Evolutionary conservation across 2,797 vertebrate genomes (phyloP).

Genomic region (Channallabes apus): DNA sequence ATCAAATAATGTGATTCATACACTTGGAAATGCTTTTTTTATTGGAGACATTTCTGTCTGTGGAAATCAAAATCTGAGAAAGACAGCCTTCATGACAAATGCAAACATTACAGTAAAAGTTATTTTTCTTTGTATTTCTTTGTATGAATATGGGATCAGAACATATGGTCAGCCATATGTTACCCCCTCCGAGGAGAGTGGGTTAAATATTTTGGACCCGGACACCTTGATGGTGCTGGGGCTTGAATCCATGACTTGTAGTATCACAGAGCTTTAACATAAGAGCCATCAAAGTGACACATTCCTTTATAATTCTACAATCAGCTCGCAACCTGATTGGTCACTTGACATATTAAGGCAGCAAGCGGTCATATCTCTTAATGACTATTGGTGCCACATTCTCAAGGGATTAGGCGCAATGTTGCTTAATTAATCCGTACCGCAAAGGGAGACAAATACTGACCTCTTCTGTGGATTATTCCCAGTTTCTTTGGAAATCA

Average conservation of each 20-base stretch:
- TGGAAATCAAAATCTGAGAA: background rate
- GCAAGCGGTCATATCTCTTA: conserved; percentile 40
- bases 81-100: background rate
- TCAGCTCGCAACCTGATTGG: background rate
- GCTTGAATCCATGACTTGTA: background rate
- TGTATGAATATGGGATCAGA: background rate
- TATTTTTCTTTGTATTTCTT: background rate
- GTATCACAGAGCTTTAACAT: background rate
- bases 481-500: conserved; percentile 60
- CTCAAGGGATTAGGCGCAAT: conserved; percentile 40
- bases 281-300: background rate
- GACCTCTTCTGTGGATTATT: conserved; percentile 35
- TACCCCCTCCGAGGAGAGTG: background rate
- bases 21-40: background rate
- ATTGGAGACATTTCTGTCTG: background rate
- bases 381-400: conserved; percentile 42
- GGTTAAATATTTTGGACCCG: background rate
- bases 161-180: background rate
- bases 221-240: background rate
- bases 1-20: too few species aligned
- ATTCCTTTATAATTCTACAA: background rate
- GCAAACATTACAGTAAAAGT: background rate
- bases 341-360: conserved; percentile 7
- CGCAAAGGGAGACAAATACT: conserved; percentile 31
- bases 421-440: conserved; percentile 42